A percentile compares a stretch with the other conserved stretches of the same genome.
phyloP scores from a whole-genome alignment of 2,888 invertebrate genomes.

The Acleris holmiana region DNA sequence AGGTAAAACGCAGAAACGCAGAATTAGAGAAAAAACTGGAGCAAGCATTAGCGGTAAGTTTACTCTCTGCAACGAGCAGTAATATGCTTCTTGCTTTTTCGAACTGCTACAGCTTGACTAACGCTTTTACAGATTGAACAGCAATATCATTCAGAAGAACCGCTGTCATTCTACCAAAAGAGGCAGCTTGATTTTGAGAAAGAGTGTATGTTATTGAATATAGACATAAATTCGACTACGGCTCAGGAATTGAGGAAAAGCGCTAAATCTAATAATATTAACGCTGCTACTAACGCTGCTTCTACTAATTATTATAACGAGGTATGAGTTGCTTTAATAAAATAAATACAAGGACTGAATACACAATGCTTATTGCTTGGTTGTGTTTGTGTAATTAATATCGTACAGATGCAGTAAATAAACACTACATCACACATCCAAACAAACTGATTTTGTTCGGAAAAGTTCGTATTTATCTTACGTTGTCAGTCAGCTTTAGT shows the following conservation, averaged over 20 bases:
- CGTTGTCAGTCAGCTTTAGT: too few species aligned
- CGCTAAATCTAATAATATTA: conserved; percentile 63
- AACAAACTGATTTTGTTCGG: too few species aligned
- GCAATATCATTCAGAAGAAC: conserved; percentile 64
- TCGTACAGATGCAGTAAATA: too few species aligned
- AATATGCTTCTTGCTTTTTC: background rate
- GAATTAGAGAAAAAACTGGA: conserved; percentile 91
- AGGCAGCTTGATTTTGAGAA: conserved; percentile 77
- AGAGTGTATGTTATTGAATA: conserved; percentile 76
- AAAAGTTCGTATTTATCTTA: too few species aligned
- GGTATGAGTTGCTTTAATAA: conserved; percentile 22
- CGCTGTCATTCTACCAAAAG: conserved; percentile 77
- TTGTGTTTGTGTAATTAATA: background rate
- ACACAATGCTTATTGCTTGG: background rate
- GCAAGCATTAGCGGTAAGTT: conserved; percentile 85
- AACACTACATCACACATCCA: too few species aligned
- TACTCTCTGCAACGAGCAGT: too few species aligned
- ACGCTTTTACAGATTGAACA: conserved; percentile 71
- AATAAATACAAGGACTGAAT: background rate
- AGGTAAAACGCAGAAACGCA: conserved; percentile 90
- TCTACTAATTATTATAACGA: conserved; percentile 59
- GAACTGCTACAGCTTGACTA: conserved; percentile 49
- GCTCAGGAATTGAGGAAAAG: conserved; percentile 63
- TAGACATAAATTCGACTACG: conserved; percentile 71
- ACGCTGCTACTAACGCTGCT: conserved; percentile 53